These are phyloP conservation scores for Hippopotamus amphibius DNA, from an alignment of 2,113 vertebrate genomes.

Conservation along the genomic window DNA sequence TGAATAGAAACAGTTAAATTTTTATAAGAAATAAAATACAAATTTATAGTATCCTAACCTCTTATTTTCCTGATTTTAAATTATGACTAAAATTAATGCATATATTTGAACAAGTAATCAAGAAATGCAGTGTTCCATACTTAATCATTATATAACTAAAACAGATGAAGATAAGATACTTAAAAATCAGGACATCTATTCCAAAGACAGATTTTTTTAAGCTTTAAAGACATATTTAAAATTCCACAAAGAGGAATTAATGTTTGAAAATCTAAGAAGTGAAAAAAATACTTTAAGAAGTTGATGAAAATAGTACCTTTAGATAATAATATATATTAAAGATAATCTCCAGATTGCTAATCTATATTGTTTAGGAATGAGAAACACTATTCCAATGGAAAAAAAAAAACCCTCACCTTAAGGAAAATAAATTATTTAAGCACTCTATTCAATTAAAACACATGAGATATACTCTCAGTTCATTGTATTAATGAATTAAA, in stretches of 20 bases:
- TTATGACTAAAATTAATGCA: conserved; percentile 39
- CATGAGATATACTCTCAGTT: not conserved
- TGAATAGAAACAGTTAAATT: conserved; percentile 47
- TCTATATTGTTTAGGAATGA: conserved; percentile 50
- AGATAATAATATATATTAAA: not conserved
- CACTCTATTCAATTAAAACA: not conserved
- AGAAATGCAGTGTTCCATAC: conserved; percentile 13
- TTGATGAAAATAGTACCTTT: conserved; percentile 30
- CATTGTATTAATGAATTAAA: conserved; percentile 28
- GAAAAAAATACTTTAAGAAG: conserved; percentile 47
- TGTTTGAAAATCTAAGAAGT: conserved; percentile 46
- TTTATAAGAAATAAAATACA: conserved; percentile 58
- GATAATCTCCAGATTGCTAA: conserved; percentile 39
- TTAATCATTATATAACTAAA: conserved; percentile 41
- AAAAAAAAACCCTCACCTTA: not conserved
- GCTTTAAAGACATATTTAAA: conserved; percentile 46
- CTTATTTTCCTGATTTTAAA: conserved; percentile 53
- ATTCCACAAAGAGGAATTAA: conserved; percentile 38
- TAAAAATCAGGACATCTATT: conserved; percentile 58
- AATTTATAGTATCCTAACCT: conserved; percentile 8
- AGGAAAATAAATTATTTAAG: conserved; percentile 14
- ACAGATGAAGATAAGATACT: conserved; percentile 40
- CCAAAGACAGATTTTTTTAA: conserved; percentile 3
- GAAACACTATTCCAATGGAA: conserved; percentile 45
- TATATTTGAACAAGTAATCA: conserved; percentile 45